Base-by-base conservation (phyloP, 2,888 invertebrate species). In the Drosophila macrospina region DNA sequence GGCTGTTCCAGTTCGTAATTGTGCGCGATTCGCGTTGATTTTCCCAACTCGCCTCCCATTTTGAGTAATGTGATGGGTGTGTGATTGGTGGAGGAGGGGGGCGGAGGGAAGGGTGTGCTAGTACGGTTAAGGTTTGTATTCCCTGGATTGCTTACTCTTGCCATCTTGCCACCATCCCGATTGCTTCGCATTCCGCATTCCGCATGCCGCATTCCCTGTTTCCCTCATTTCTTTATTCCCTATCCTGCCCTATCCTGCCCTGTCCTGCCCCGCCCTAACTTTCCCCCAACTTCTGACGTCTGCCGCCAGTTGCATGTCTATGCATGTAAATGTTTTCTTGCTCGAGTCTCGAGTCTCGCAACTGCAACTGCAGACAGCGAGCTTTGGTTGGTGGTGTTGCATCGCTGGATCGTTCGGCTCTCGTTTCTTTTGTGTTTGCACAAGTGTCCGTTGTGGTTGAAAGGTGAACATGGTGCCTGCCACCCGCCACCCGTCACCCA, bases 391-490 rank as follows among this genome's bases (percentile, higher is more conserved):
- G 39, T 28, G 48, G 37, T 56, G 36, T 30, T 42, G 30, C 30
- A 20, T 44, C 15, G 39, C 11, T 54, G 61, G 45, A n/a, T 56
- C 39, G 60, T 47, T 67, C 4, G 48, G 10, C 11, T 56, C 20
- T 47, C 57, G 51, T 68, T 64, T 47, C 54, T 59, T 70, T 69
- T 80, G 70, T 88, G 86, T 79, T 88, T 79, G 78, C 71, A 73
- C 77, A 86, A 86, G 84, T 88, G 85, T 86, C 78, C 88, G 71
- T 65, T 86, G 86, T 69, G 88, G 87, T 74, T 84, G 86, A 88
- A 88, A 84, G 88, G 83, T 86, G 83, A 82, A 72, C 80, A 66
- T 62, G 64, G 30, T 47, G 45, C 65, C 68, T 75, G 66, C 61
- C 15, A 10, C 7, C 10, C 16, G 1, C 20, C 36, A n/a, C 32